Conservation (phyloP, 2,113 vertebrate species). For the Cinclus mexicanus region DNA sequence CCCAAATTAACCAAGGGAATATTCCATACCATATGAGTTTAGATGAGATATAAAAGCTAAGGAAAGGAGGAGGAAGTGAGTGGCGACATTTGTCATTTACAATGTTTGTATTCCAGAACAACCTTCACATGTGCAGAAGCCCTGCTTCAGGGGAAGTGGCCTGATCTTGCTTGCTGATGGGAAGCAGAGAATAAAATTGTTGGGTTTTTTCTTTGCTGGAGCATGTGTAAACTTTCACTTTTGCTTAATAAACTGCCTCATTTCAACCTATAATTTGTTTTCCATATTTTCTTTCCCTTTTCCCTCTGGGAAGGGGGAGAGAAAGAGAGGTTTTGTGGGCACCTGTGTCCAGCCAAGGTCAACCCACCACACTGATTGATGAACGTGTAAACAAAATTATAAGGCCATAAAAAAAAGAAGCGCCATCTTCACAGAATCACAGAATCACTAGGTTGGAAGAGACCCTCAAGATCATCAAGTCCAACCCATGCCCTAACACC, state of each 20-base stretch:
- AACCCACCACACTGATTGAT: background rate
- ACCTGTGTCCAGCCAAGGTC: background rate
- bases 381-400: background rate
- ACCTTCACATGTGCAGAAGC: accelerated
- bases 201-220: background rate
- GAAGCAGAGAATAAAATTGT: background rate
- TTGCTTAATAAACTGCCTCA: background rate
- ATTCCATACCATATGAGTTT: accelerated
- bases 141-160: background rate
- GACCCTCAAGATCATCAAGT: too few relatives aligned
- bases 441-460: too few relatives aligned
- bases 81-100: background rate
- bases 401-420: background rate
- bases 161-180: background rate
- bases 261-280: background rate
- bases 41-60: background rate
- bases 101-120: background rate
- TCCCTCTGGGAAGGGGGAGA: background rate
- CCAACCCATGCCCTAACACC: too few relatives aligned
- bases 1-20: background rate
- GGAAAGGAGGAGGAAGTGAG: background rate
- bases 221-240: background rate
- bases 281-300: accelerated
- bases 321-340: background rate
- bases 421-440: too few relatives aligned